Base-by-base conservation (phyloP, 92 coral and sea anemone genomes). In the Micromussa lordhowensis region DNA sequence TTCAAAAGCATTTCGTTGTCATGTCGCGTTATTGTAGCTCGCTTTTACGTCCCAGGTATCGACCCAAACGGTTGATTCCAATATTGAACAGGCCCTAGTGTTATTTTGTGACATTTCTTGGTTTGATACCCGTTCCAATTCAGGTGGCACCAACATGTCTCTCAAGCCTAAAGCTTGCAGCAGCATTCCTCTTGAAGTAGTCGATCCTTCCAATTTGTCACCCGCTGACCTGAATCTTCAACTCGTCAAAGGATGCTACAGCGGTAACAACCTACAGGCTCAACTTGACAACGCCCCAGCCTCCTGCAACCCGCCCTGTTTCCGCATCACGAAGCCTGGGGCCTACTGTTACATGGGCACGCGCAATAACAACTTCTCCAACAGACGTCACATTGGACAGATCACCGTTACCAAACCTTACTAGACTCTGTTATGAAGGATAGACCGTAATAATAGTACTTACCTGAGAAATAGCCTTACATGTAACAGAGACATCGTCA, bases 351-450 rank as follows among this genome's bases (percentile, higher is more conserved):
- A 85, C 76, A 89, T 89, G 92, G 44, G 92, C 79, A 89, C 92
- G 71, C 92, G 92, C 89, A 89, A 89, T 77, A 89, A 89, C 88
- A 89, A 89, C 92, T 89, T 89, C 85, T 82, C 89, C 76, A 89
- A 89, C 81, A 88, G 92, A 26, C 88, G 92, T 89, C 92, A 89
- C 79, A 84, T 82, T 44, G 92, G 92, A 17, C 88, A 85, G 75
- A 85, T 85, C 28, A 89, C 83, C 11, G 92, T 89, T 59, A 30
- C 88, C 88, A 61, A 61, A 29, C 54, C 79, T 22, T 9, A 44
- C 10, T 44, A 44, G 51, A 44, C 51, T 44, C 51, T 7, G 0
- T 44, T 44, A 44, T 44, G 51, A 44, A 44, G 51, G 51, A 44
- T 1, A 59, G 66, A 59, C n/a, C 2, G 68, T 24, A 24, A 61